These are phyloP conservation scores for Bombus polaris DNA, from an alignment of 1,140 invertebrate genomes.

Conservation along the genomic window DNA sequence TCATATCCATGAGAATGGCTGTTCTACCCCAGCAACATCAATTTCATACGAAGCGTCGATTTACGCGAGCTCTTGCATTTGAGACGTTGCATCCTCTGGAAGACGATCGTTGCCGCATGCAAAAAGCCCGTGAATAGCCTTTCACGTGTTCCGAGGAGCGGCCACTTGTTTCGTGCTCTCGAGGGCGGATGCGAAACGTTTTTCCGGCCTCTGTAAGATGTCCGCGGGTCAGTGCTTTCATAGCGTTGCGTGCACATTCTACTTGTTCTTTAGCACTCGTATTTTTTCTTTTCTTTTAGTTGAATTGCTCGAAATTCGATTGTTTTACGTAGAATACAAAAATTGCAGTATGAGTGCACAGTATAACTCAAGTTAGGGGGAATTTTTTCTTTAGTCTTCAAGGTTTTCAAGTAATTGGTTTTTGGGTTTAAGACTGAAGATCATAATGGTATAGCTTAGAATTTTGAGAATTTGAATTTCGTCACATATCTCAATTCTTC, in stretches of 20 bases:
- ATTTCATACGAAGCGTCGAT: neutral
- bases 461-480: no score
- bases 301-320: neutral
- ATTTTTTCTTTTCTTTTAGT: neutral
- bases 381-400: neutral
- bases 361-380: neutral
- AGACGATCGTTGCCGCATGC: constrained; percentile 28
- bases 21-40: neutral
- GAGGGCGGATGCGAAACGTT: constrained; percentile 19
- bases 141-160: constrained; percentile 34
- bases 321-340: neutral
- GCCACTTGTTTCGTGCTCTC: constrained; percentile 35
- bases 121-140: constrained; percentile 34
- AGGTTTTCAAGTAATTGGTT: no score
- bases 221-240: constrained; percentile 3
- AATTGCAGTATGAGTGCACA: neutral
- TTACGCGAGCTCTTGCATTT: constrained; percentile 13
- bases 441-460: no score
- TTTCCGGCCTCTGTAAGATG: neutral
- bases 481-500: no score
- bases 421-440: no score
- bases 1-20: neutral
- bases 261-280: neutral
- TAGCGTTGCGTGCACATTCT: neutral
- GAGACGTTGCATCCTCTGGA: constrained; percentile 25